Base-by-base conservation (phyloP, 2,797 vertebrate species). In the Phrynocephalus vlangalii region DNA sequence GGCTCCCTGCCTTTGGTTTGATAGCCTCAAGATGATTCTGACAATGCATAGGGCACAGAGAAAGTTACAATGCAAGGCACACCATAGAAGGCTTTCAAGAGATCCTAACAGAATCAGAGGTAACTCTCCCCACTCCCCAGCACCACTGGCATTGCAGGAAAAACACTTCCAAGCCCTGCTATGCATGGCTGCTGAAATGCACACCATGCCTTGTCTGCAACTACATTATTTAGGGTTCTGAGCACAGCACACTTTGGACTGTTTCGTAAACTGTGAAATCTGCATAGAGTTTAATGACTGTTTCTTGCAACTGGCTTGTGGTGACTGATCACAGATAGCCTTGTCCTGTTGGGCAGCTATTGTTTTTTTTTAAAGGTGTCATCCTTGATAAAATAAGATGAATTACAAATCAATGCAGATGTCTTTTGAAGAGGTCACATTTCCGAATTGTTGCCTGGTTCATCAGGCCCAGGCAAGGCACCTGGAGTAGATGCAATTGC, bases 11-110 rank as follows among this genome's bases (percentile, higher is more conserved):
- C 28, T 70, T 75, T 67, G 72, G n/a, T 82, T 72, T 86, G 67
- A 66, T 89, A 83, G 79, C 70, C 52, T 89, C 33, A 77, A 56
- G 48, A 28, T 87, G 66, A 73, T 83, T 83, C 38, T 78, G 73
- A 60, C n/a, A 87, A 83, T 48, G 72, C 15, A 16, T 68, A 33
- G 38, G 16, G 38, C 48, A 52, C 30, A 78, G 73, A 78, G 28
- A 15, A 56, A 50, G 73, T 56, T 26, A 77, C 30, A 70, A 67
- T 56, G 70, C 52, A 78, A 83, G 70, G 48, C 86, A 87, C 60
- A n/a, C 50, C 70, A 70, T 38, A 66, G 66, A 78, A 18, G 66
- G 24, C 24, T 85, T 71, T 56, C 66, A 66, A 87, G 50, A 22
- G 30, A 78, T 44, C 24, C 24, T 67, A 87, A 77, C 48, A 76